Base-by-base conservation (phyloP, 2,888 invertebrate species). In the Oligia strigilis region DNA sequence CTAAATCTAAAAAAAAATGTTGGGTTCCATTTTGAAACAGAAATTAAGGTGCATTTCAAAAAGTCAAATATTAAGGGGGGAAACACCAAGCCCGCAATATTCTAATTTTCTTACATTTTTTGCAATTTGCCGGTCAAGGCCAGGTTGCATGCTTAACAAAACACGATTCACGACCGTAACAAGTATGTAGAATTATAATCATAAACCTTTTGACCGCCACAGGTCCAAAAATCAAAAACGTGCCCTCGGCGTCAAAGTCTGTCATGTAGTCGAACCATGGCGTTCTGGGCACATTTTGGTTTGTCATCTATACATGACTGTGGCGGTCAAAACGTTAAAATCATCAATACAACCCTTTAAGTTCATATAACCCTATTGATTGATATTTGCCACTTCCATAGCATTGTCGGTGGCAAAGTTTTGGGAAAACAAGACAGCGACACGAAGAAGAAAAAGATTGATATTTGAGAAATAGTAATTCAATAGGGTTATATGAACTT, bases 1-100 rank as follows among this genome's bases (percentile, higher is more conserved):
- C 89, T 82, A 96, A 86, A 64, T 72, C 72, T 72, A 62, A 6
- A 72, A 11, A 55, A 71, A 4, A 72, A 19, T 11, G 0, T 62
- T 72, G 72, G 62, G 4, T 72, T 40, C 23, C 5, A 55, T 55
- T 55, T 14, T 9, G 5, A 71, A 58, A 40, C 55, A 40, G 4
- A 23, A 55, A 36, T 55, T n/a, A 11, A 5, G 17, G 1, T 40
- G 9, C 36, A n/a, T 23, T 14, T 8, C 52, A 23, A 70, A 23
- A 23, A 19, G 5, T 19, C 13, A 29, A 29, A 49, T 69, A 43
- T 19, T 17, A 19, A 13, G 1, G 1, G 4, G 4, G 2, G 0
- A n/a, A n/a, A 11, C 58, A 1, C 23, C 58, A 58, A 9, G 58
- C 23, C 9, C 58, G 23, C 23, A 9, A 58, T 4, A 23, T 58